phyloP scores from a whole-genome alignment of 2,113 vertebrate species.

The Catharus minimus region DNA sequence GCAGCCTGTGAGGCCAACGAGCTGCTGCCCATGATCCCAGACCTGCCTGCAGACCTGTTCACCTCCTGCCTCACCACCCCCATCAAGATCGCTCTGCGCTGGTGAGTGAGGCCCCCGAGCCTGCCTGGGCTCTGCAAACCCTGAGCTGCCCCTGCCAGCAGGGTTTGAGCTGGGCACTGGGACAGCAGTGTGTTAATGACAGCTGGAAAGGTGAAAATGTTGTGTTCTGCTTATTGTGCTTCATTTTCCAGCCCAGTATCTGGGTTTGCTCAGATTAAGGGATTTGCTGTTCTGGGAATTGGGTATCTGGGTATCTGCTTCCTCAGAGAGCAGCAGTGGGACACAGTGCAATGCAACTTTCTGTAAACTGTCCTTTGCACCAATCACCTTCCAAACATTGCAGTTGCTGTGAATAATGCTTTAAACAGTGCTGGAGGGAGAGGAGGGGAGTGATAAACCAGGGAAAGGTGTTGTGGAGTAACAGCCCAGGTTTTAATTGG shows the following conservation, averaged over 20 bases:
- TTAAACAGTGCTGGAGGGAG: constrained; percentile 1
- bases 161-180: neutral
- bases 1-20: constrained; percentile 94
- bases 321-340: neutral
- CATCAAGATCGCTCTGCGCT: constrained; percentile 96
- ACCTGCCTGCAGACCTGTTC: constrained; percentile 96
- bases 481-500: neutral
- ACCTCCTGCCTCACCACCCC: constrained; percentile 98
- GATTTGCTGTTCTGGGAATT: constrained; percentile 50
- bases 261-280: constrained; percentile 51
- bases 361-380: neutral
- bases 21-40: constrained; percentile 96
- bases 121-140: neutral
- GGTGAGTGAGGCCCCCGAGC: constrained; percentile 73
- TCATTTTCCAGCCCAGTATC: constrained; percentile 9
- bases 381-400: constrained; percentile 22
- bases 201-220: neutral
- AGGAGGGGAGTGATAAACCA: neutral
- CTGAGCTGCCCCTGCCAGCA: neutral
- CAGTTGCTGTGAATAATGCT: constrained; percentile 15
- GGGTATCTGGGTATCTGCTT: neutral
- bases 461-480: neutral
- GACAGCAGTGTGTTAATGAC: neutral
- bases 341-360: neutral
- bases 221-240: neutral